These are phyloP conservation scores for Percopsis omiscomaycus DNA, from an alignment of 2,797 vertebrate species.

Conservation along the genomic window DNA sequence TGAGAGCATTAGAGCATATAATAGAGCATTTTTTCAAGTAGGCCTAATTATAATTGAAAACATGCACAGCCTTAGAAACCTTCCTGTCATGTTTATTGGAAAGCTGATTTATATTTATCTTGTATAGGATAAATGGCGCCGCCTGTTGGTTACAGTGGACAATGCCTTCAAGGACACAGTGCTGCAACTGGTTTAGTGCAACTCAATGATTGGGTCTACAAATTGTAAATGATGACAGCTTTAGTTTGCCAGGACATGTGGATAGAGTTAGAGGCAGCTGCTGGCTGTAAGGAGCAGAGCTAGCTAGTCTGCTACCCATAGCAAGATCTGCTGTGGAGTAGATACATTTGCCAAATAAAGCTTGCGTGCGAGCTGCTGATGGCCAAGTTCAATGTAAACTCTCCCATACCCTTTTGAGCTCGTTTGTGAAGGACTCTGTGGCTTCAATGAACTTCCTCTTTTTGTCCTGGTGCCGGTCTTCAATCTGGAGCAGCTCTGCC, in stretches of 20 bases:
- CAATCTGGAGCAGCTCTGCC: constrained; percentile 96
- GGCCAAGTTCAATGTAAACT: constrained; percentile 27
- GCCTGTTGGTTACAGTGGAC: constrained; percentile 41
- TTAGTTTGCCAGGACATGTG: constrained; percentile 55
- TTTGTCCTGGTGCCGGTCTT: constrained; percentile 98
- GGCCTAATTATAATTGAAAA: too few species aligned
- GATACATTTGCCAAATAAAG: constrained; percentile 33
- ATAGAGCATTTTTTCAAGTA: too few species aligned
- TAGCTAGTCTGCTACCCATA: constrained; percentile 31
- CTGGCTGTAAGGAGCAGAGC: constrained; percentile 41
- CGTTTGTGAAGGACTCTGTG: constrained; percentile 94
- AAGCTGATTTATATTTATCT: neutral
- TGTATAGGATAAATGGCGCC: constrained; percentile 54
- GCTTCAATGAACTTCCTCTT: constrained; percentile 97
- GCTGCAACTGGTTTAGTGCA: constrained; percentile 39
- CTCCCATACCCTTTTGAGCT: constrained; percentile 90
- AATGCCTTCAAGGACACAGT: constrained; percentile 25
- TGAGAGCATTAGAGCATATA: too few species aligned
- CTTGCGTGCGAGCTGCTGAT: constrained; percentile 44
- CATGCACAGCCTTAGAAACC: neutral
- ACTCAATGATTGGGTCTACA: constrained; percentile 33
- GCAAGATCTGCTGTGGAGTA: constrained; percentile 31
- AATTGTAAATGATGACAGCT: constrained; percentile 52
- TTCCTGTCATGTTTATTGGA: neutral
- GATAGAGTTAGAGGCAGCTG: constrained; percentile 58